Conservation (phyloP, 2,888 invertebrate species). For the Coecobrya sp. region DNA sequence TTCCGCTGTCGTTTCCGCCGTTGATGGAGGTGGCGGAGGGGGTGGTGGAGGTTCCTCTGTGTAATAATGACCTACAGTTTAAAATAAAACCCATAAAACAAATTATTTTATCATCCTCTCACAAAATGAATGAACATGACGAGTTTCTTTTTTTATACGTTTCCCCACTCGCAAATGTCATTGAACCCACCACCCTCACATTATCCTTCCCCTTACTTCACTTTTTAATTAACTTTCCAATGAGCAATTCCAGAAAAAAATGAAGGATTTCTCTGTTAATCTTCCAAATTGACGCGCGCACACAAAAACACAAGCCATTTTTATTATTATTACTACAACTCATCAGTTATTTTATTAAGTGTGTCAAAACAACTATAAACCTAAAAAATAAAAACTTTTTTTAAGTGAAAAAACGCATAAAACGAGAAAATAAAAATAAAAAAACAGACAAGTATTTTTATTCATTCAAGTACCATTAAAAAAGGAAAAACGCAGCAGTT, state of each 20-base stretch:
- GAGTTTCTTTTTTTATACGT: background rate
- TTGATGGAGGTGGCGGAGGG: conserved; percentile 70
- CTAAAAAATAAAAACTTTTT: conserved; percentile 43
- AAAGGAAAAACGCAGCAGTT: background rate
- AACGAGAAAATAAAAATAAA: background rate
- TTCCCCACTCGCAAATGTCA: background rate
- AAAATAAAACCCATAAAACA: too few relatives aligned
- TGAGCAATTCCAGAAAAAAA: conserved; percentile 23
- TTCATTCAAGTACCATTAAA: background rate
- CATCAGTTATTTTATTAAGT: background rate
- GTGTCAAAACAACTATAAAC: conserved; percentile 65
- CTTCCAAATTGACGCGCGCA: background rate
- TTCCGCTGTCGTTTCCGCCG: conserved; percentile 44
- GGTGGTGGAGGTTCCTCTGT: conserved; percentile 72
- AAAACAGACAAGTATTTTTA: too few relatives aligned
- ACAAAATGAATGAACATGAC: background rate
- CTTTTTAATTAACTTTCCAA: background rate
- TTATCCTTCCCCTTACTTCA: background rate
- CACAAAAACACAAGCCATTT: background rate
- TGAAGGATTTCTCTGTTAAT: conserved; percentile 14
- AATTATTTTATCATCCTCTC: too few relatives aligned
- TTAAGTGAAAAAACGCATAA: background rate
- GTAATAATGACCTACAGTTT: conserved; percentile 8
- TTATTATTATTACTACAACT: background rate
- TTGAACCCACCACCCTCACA: conserved; percentile 27